phyloP scores from a whole-genome alignment of 2,113 vertebrate species.

The Struthidea cinerea region DNA sequence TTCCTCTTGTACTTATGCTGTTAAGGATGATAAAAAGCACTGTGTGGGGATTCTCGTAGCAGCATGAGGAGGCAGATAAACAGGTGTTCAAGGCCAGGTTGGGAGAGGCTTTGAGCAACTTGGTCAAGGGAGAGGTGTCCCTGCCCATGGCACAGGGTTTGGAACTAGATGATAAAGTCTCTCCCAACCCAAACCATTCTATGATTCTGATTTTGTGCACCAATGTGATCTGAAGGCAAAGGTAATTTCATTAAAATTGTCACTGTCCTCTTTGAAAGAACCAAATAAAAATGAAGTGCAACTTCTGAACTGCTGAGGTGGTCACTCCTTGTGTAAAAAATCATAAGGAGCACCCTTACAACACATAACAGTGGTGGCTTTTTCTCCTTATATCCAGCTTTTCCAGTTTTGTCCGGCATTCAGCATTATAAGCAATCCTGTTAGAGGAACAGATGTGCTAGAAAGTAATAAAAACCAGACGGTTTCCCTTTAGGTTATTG shows the following conservation, averaged over 20 bases:
- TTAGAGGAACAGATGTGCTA: background rate
- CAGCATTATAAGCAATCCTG: background rate
- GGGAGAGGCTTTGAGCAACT: background rate
- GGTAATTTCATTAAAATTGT: background rate
- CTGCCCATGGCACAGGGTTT: background rate
- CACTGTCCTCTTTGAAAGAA: background rate
- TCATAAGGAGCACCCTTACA: fast-evolving
- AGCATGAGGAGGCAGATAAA: background rate
- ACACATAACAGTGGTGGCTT: background rate
- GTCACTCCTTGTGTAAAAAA: background rate
- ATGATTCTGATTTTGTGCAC: background rate
- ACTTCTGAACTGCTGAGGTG: background rate
- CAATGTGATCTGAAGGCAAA: background rate
- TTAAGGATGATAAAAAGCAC: background rate
- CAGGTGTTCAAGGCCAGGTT: background rate
- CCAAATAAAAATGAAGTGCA: background rate
- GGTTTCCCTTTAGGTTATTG: background rate
- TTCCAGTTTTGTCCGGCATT: background rate
- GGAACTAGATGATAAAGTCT: background rate
- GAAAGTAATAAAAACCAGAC: background rate
- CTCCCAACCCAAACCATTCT: background rate
- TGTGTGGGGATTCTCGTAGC: background rate
- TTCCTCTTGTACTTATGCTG: background rate
- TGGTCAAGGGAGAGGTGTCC: background rate
- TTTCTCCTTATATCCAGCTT: background rate